Conservation (phyloP, 2,888 invertebrate genomes). For the Agrotis ipsilon region DNA sequence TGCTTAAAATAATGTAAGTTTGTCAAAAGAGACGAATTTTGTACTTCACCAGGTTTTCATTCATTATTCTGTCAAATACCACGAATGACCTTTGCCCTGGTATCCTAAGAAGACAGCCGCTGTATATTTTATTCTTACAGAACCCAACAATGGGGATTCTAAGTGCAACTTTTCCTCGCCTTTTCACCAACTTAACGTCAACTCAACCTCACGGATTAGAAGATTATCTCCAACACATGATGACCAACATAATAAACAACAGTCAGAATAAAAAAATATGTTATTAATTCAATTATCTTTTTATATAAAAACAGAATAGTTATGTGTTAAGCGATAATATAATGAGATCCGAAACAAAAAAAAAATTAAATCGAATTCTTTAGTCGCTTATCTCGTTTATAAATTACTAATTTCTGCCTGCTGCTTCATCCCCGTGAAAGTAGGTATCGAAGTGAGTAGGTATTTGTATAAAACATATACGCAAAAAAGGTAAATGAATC, state of each 20-base stretch:
- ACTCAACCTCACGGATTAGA: conserved; percentile 50
- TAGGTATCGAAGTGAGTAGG: too few species aligned
- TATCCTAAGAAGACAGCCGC: conserved; percentile 7
- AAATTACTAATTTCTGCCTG: not conserved
- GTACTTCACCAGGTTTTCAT: too few species aligned
- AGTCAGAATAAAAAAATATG: too few species aligned
- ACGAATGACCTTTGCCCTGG: not conserved
- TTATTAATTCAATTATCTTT: not conserved
- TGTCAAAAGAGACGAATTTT: not conserved
- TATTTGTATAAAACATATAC: conserved; percentile 18
- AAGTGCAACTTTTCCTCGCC: conserved; percentile 28
- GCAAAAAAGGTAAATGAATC: conserved; percentile 47
- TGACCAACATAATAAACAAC: conserved; percentile 31
- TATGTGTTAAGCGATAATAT: not conserved
- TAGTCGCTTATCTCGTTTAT: not conserved
- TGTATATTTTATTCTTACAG: conserved; percentile 30
- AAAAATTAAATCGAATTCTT: not conserved
- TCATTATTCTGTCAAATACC: not conserved
- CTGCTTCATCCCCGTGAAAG: too few species aligned
- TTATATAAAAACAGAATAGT: not conserved
- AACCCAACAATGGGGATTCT: conserved; percentile 28
- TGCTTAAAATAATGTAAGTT: not conserved
- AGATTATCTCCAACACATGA: conserved; percentile 39
- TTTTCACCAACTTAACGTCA: conserved; percentile 42
- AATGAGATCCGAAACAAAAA: not conserved